Percentiles rank a stretch among this genome's conserved stretches.
Evolutionary conservation across 2,888 invertebrate genomes (phyloP).

Genomic region (Apoda limacodes): DNA sequence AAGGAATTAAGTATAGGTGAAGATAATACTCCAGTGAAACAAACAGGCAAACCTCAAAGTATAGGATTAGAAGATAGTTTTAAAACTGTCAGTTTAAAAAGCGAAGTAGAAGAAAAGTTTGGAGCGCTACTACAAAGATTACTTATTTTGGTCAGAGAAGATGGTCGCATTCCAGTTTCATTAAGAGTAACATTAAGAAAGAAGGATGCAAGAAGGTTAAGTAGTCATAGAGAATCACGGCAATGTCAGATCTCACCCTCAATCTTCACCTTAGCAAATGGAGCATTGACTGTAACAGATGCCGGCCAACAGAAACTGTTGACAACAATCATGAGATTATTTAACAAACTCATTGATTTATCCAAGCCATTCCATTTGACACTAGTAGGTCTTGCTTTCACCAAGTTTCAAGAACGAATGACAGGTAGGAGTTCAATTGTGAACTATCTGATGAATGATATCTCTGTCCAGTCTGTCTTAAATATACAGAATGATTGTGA

Average conservation of each 20-base stretch:
- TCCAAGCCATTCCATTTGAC: slow-evolving; percentile 84
- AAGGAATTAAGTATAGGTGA: slow-evolving; percentile 80
- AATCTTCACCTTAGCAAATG: slow-evolving; percentile 65
- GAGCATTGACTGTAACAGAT: slow-evolving; percentile 59
- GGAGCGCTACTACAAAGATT: slow-evolving; percentile 76
- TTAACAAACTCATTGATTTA: slow-evolving; percentile 78
- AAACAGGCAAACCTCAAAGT: slow-evolving; percentile 81
- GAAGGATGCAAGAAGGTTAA: slow-evolving; percentile 74
- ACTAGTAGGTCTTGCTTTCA: slow-evolving; percentile 83
- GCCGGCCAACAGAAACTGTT: slow-evolving; percentile 75
- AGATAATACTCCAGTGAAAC: slow-evolving; percentile 78
- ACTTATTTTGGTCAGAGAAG: slow-evolving; percentile 78
- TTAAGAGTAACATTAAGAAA: slow-evolving; percentile 81
- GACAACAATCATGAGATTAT: slow-evolving; percentile 78
- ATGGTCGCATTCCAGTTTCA: slow-evolving; percentile 82
- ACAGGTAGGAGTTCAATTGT: slow-evolving; percentile 79
- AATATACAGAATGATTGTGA: slow-evolving; percentile 72
- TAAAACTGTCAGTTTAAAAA: slow-evolving; percentile 76
- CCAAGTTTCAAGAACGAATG: slow-evolving; percentile 81
- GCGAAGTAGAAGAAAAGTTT: slow-evolving; percentile 80
- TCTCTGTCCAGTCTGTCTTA: slow-evolving; percentile 82
- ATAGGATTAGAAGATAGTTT: slow-evolving; percentile 86
- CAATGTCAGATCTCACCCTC: slow-evolving; percentile 80
- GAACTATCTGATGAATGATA: slow-evolving; percentile 80
- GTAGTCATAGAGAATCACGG: slow-evolving; percentile 79